These are phyloP conservation scores for Sphenopsis melanotis DNA, from an alignment of 2,797 vertebrate species.

Conservation along the genomic window DNA sequence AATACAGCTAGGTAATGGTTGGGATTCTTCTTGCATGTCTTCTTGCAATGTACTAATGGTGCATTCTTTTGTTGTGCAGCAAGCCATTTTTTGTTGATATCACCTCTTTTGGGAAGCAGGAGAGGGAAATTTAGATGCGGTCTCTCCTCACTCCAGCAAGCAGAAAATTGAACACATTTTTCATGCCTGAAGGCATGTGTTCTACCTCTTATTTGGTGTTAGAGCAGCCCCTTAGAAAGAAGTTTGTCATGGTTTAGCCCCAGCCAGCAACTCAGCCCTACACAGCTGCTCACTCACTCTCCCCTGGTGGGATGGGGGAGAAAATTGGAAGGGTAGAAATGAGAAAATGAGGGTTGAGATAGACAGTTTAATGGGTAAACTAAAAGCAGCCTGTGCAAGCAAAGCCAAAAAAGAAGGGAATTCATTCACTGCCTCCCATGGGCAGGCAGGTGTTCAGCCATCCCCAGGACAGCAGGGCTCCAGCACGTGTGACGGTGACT, in stretches of 20 bases:
- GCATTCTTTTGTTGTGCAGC: not conserved
- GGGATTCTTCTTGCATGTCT: not conserved
- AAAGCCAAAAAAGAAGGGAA: not conserved
- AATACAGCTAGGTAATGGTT: not conserved
- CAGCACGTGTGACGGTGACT: fast-evolving
- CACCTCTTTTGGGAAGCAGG: not conserved
- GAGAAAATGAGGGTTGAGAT: not conserved
- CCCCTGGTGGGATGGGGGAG: not conserved
- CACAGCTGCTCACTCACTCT: not conserved
- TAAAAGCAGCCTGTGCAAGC: not conserved
- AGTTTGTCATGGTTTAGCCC: not conserved
- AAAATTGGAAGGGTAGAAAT: not conserved
- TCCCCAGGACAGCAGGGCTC: not conserved
- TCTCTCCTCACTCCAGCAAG: not conserved
- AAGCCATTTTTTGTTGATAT: not conserved
- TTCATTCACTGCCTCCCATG: not conserved
- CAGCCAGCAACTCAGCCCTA: not conserved
- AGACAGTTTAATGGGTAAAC: not conserved
- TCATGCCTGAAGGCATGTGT: not conserved
- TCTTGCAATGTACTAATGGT: fast-evolving
- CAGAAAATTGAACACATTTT: not conserved
- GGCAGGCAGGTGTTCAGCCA: not conserved
- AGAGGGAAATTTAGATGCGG: not conserved
- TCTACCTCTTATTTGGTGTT: not conserved
- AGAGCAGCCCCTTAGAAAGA: not conserved